phyloP scores from a whole-genome alignment of 2,113 vertebrate genomes.

The Rhombomys opimus region DNA sequence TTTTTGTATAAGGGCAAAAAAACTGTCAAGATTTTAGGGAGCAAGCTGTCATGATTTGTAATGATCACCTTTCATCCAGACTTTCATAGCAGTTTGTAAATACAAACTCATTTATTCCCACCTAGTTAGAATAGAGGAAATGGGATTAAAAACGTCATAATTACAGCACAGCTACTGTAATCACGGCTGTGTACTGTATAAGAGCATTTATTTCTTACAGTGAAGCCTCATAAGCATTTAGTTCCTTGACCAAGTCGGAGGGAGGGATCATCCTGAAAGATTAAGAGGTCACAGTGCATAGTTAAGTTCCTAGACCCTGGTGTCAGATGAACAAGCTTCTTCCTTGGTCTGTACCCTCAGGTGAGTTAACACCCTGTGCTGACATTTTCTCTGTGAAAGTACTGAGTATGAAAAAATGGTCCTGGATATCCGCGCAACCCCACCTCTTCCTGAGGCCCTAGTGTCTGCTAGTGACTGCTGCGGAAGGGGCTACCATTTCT shows the following conservation, averaged over 20 bases:
- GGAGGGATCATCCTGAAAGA: too few species aligned
- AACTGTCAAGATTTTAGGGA: not conserved
- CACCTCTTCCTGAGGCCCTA: not conserved
- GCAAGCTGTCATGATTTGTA: not conserved
- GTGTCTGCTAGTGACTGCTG: not conserved
- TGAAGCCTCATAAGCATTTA: not conserved
- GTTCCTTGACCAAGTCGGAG: not conserved
- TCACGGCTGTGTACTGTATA: not conserved
- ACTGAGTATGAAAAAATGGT: not conserved
- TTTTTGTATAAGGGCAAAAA: not conserved
- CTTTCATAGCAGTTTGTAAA: slow-evolving; percentile 18
- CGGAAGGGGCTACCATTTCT: too few species aligned
- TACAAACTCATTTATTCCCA: not conserved
- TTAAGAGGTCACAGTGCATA: not conserved
- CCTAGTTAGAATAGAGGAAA: slow-evolving; percentile 18
- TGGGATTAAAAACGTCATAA: not conserved
- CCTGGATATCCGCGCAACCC: not conserved
- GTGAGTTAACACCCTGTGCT: not conserved
- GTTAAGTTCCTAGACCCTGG: not conserved
- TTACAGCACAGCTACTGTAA: not conserved
- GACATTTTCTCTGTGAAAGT: not conserved
- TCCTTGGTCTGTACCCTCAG: not conserved
- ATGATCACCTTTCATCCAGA: not conserved
- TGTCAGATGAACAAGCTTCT: not conserved
- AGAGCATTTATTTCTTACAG: not conserved